Evolutionary conservation across 2,888 invertebrate species (phyloP).

Genomic region (Parascotia fuliginaria): DNA sequence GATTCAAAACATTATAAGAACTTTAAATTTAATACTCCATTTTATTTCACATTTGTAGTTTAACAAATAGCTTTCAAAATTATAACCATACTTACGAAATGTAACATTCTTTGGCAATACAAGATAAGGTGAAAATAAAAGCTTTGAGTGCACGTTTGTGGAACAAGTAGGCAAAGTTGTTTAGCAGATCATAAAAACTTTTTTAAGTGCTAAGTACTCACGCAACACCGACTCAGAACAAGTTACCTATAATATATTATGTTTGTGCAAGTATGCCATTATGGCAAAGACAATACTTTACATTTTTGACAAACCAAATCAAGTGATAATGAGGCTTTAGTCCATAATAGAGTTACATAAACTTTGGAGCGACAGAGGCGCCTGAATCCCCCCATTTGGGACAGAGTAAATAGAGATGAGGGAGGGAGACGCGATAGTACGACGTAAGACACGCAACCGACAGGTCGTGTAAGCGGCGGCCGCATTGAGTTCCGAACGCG

Average conservation of each 20-base stretch:
- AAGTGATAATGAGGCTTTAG: slow-evolving; percentile 51
- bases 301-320: slow-evolving; percentile 47
- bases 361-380: slow-evolving; percentile 67
- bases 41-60: neutral
- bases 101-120: slow-evolving; percentile 19
- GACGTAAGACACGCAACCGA: slow-evolving; percentile 67
- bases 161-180: slow-evolving; percentile 36
- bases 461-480: slow-evolving; percentile 67
- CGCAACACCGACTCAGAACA: slow-evolving; percentile 15
- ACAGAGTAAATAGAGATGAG: slow-evolving; percentile 80
- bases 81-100: slow-evolving; percentile 11
- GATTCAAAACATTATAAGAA: neutral
- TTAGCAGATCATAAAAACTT: slow-evolving; percentile 48
- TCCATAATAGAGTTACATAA: slow-evolving; percentile 68
- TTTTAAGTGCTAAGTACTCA: slow-evolving; percentile 34
- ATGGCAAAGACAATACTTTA: slow-evolving; percentile 26
- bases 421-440: slow-evolving; percentile 80
- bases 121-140: slow-evolving; percentile 25
- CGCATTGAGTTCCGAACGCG: slow-evolving; percentile 45
- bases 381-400: slow-evolving; percentile 77
- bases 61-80: slow-evolving; percentile 5
- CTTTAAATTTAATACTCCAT: neutral
- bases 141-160: slow-evolving; percentile 21
- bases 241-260: slow-evolving; percentile 30
- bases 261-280: slow-evolving; percentile 42